phyloP scores from a whole-genome alignment of 1,140 invertebrate species.

The Zaprionus africanus region DNA sequence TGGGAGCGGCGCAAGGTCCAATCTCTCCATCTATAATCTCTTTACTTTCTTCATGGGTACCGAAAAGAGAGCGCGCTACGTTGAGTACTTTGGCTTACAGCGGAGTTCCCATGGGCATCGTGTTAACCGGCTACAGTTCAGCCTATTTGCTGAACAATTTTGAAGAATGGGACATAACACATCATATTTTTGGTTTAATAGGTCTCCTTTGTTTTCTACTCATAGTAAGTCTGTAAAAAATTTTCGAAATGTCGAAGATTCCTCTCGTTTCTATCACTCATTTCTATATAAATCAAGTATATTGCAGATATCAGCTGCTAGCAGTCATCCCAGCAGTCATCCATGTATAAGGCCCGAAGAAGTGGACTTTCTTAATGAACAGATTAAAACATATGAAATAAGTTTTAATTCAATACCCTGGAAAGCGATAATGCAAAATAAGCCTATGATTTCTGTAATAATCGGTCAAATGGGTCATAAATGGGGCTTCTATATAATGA shows the following conservation, averaged over 20 bases:
- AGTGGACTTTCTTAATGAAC: conserved; percentile 86
- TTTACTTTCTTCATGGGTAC: conserved; percentile 88
- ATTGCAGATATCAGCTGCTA: conserved; percentile 80
- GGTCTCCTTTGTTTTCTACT: conserved; percentile 89
- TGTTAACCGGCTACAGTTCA: conserved; percentile 88
- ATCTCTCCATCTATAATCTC: conserved; percentile 90
- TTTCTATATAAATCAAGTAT: background rate
- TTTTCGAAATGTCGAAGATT: too few species aligned
- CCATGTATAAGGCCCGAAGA: conserved; percentile 89
- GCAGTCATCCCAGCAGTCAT: conserved; percentile 88
- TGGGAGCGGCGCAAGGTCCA: conserved; percentile 86
- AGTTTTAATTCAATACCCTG: conserved; percentile 84
- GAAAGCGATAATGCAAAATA: conserved; percentile 87
- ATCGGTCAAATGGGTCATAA: conserved; percentile 89
- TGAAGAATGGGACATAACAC: conserved; percentile 88
- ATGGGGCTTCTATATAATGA: conserved; percentile 94
- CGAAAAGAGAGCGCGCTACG: conserved; percentile 88
- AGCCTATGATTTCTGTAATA: conserved; percentile 86
- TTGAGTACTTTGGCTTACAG: conserved; percentile 89
- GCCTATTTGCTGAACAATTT: conserved; percentile 87
- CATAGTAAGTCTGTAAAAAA: conserved; percentile 85
- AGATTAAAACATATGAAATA: conserved; percentile 32
- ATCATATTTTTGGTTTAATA: conserved; percentile 91
- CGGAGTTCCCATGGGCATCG: conserved; percentile 88
- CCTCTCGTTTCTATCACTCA: background rate